phyloP scores from a whole-genome alignment of 1,140 invertebrate genomes.

The Matsumurasca onukii region DNA sequence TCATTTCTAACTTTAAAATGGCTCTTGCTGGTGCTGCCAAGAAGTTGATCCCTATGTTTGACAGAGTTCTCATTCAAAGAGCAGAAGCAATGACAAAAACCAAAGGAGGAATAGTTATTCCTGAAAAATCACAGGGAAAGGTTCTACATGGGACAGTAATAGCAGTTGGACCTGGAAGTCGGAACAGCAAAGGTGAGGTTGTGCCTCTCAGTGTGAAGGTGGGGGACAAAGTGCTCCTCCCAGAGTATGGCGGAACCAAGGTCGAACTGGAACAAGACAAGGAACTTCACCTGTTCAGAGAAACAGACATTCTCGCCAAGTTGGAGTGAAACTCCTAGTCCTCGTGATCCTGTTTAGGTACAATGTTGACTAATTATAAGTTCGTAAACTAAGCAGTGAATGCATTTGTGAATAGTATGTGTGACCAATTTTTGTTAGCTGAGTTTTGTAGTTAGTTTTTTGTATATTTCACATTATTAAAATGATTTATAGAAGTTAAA shows the following conservation, averaged over 20 bases:
- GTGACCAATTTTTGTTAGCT: background rate
- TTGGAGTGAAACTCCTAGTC: constrained; percentile 54
- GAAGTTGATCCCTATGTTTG: constrained; percentile 89
- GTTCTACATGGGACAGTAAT: constrained; percentile 93
- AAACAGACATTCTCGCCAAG: constrained; percentile 96
- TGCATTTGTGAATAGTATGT: constrained; percentile 24
- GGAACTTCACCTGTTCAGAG: constrained; percentile 94
- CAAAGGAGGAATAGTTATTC: constrained; percentile 96
- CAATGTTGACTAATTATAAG: constrained; percentile 19
- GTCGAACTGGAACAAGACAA: constrained; percentile 74
- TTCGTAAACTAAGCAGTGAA: background rate
- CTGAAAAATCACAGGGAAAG: constrained; percentile 94
- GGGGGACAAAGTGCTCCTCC: constrained; percentile 92
- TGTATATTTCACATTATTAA: constrained; percentile 8
- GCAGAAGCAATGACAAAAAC: constrained; percentile 92
- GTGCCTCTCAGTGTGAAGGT: constrained; percentile 83
- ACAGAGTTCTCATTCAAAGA: constrained; percentile 93
- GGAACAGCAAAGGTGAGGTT: constrained; percentile 82
- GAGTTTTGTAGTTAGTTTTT: constrained; percentile 11
- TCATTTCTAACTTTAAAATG: too few relatives aligned
- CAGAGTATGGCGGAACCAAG: constrained; percentile 99
- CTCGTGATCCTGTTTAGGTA: background rate
- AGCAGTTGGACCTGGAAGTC: constrained; percentile 87
- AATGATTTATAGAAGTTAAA: too few relatives aligned
- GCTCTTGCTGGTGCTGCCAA: constrained; percentile 59